Evolutionary conservation across 2,888 invertebrate genomes (phyloP).

Genomic region (Hemaris fuciformis): DNA sequence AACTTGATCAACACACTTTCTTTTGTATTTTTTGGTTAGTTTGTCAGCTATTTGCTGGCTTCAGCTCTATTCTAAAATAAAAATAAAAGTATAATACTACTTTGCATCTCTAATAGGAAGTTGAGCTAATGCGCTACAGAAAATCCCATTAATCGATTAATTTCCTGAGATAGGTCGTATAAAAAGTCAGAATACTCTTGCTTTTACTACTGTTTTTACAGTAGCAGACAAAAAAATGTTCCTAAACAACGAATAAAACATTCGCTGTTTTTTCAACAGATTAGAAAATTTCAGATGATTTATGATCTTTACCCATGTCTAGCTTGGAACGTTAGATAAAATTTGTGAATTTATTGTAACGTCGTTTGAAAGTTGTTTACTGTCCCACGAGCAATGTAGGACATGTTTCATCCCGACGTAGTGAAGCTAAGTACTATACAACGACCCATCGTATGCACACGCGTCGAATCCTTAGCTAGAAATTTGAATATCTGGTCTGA

Average conservation of each 20-base stretch:
- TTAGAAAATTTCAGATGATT: background rate
- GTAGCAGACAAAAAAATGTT: too few species aligned
- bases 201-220: too few species aligned
- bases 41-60: too few species aligned
- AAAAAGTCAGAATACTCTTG: too few species aligned
- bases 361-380: background rate
- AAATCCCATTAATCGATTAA: too few species aligned
- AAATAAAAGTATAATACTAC: too few species aligned
- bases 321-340: background rate
- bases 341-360: slow-evolving; percentile 2
- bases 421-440: background rate
- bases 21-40: too few species aligned
- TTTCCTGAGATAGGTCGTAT: too few species aligned
- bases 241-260: background rate
- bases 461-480: background rate
- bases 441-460: background rate
- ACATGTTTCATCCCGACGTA: background rate
- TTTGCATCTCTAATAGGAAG: too few species aligned
- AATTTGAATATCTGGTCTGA: background rate
- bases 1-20: too few species aligned
- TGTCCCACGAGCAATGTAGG: background rate
- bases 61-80: too few species aligned
- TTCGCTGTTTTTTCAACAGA: background rate
- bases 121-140: too few species aligned
- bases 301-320: background rate